These are phyloP conservation scores for Ondatra zibethicus DNA, from an alignment of 2,113 vertebrate genomes.

Conservation along the genomic window DNA sequence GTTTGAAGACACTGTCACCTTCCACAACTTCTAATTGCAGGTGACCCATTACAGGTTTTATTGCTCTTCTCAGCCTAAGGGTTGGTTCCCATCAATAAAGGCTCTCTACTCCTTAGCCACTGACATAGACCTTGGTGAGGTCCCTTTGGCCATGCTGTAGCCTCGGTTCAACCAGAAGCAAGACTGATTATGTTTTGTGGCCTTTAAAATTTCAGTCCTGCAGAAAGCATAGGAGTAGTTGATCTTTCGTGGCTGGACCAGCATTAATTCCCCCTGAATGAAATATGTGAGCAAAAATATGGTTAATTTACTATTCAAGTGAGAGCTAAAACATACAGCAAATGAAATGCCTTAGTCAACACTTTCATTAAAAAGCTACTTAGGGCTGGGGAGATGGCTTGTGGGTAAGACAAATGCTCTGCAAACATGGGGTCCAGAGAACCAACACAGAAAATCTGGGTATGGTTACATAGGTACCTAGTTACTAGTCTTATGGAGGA, in stretches of 20 bases:
- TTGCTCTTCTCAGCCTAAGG: not conserved
- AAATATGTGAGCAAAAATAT: not conserved
- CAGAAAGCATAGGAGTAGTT: not conserved
- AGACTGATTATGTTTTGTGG: not conserved
- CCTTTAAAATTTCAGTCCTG: not conserved
- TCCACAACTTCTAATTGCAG: not conserved
- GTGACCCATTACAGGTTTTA: not conserved
- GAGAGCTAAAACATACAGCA: not conserved
- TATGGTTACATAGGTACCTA: too few relatives aligned
- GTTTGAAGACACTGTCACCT: not conserved
- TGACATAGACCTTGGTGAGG: not conserved
- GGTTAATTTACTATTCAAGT: not conserved
- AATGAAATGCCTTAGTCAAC: not conserved
- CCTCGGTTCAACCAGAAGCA: not conserved
- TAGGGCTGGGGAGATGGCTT: not conserved
- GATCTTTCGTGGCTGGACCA: not conserved
- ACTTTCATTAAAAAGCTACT: not conserved
- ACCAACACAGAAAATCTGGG: not conserved
- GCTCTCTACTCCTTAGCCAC: not conserved
- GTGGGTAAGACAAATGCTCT: not conserved
- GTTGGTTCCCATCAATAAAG: not conserved
- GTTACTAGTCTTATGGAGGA: not conserved
- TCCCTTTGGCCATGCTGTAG: not conserved
- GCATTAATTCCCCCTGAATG: slow-evolving; percentile 1
- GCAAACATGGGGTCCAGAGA: not conserved